Conservation (phyloP, 2,888 invertebrate species). For the Dynastes tityus region DNA sequence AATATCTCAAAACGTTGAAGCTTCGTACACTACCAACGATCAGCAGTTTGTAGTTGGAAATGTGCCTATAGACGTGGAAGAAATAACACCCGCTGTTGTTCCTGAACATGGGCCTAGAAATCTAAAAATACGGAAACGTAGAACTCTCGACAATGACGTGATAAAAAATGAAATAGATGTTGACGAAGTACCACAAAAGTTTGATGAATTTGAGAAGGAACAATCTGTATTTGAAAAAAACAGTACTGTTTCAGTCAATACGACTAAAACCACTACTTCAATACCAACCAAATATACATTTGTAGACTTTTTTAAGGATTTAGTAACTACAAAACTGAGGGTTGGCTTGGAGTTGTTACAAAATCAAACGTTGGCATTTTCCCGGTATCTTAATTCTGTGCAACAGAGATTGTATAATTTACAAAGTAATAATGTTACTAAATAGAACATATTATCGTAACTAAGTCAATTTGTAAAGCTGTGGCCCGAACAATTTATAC, state of each 20-base stretch:
- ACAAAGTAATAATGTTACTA: background rate
- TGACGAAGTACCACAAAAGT: constrained; percentile 46
- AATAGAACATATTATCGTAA: no score
- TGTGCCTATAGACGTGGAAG: constrained; percentile 75
- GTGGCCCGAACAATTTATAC: no score
- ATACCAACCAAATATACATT: constrained; percentile 67
- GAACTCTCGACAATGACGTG: constrained; percentile 48
- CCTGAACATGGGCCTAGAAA: constrained; percentile 79
- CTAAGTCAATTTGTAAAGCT: no score
- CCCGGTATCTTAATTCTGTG: constrained; percentile 77
- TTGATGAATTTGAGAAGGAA: constrained; percentile 62
- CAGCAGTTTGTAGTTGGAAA: constrained; percentile 79
- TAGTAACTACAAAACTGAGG: constrained; percentile 79
- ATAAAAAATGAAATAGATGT: constrained; percentile 62
- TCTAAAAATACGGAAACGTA: constrained; percentile 58
- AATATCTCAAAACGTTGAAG: constrained; percentile 56
- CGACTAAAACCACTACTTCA: background rate
- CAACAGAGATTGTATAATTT: constrained; percentile 67
- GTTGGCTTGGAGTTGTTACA: constrained; percentile 80
- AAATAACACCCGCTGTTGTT: constrained; percentile 75
- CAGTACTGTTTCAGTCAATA: constrained; percentile 19
- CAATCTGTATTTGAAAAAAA: background rate
- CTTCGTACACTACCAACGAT: constrained; percentile 58
- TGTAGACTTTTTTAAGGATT: constrained; percentile 76
- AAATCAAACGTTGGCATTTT: constrained; percentile 79